Percentiles rank a stretch among this genome's conserved stretches.
Evolutionary conservation across 2,113 vertebrate species (phyloP).

Genomic region (Cynopterus brachyotis): DNA sequence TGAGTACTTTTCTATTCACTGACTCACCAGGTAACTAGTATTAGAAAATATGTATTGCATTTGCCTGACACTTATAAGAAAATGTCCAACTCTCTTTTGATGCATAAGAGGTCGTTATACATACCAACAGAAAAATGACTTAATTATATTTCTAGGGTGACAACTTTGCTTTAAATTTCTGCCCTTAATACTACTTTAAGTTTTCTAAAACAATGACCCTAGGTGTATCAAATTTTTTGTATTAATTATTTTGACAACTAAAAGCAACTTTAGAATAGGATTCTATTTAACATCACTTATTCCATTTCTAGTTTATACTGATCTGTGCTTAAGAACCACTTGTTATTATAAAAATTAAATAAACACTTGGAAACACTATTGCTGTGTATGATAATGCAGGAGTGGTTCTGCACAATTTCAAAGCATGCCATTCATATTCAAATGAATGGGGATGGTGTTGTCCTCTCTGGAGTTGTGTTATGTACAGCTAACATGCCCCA

Average conservation of each 20-base stretch:
- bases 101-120: background rate
- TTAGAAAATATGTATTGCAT: background rate
- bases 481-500: background rate
- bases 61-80: slow-evolving; percentile 13
- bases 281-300: background rate
- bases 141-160: background rate
- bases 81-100: background rate
- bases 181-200: background rate
- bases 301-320: background rate
- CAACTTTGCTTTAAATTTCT: slow-evolving; percentile 1
- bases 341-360: background rate
- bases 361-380: background rate
- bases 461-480: background rate
- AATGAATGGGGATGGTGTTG: too few relatives aligned
- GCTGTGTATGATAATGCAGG: background rate
- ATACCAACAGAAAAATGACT: background rate
- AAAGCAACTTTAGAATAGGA: background rate
- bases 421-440: background rate
- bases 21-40: background rate
- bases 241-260: background rate
- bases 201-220: background rate
- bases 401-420: background rate
- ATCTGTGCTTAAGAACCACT: background rate
- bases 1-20: background rate
- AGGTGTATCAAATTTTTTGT: background rate